Conservation (phyloP, 2,888 invertebrate species). For the Myathropa florea region DNA sequence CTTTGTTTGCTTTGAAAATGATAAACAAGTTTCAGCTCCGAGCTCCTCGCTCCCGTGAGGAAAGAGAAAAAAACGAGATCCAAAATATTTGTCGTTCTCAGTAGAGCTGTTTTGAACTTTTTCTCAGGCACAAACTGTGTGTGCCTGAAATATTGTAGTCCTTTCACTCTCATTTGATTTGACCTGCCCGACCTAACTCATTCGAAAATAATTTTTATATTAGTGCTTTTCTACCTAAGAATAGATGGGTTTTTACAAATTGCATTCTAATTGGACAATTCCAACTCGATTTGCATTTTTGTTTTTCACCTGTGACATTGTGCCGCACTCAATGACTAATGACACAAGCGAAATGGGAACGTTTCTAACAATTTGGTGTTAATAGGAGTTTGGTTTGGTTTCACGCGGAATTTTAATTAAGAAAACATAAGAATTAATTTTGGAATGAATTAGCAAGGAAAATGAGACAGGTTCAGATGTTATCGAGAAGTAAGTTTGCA, state of each 20-base stretch:
- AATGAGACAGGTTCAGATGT: background rate
- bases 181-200: background rate
- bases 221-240: slow-evolving; percentile 4
- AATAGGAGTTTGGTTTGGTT: slow-evolving; percentile 4
- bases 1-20: slow-evolving; percentile 51
- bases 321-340: background rate
- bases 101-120: background rate
- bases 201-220: slow-evolving; percentile 32
- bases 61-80: background rate
- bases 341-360: background rate
- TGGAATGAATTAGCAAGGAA: background rate
- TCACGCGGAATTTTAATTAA: background rate
- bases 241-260: slow-evolving; percentile 5
- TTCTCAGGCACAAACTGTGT: background rate
- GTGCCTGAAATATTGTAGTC: background rate
- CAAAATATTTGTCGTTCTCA: slow-evolving; percentile 1
- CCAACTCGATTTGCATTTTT: slow-evolving; percentile 6
- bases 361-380: slow-evolving; percentile 24
- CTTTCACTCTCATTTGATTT: slow-evolving; percentile 32
- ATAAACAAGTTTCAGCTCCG: slow-evolving; percentile 50
- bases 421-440: slow-evolving; percentile 15
- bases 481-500: background rate
- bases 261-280: slow-evolving; percentile 40
- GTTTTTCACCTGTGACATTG: slow-evolving; percentile 10
- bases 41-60: slow-evolving; percentile 7